Evolutionary conservation across 2,113 vertebrate genomes (phyloP).

Genomic region (Sitta europaea): DNA sequence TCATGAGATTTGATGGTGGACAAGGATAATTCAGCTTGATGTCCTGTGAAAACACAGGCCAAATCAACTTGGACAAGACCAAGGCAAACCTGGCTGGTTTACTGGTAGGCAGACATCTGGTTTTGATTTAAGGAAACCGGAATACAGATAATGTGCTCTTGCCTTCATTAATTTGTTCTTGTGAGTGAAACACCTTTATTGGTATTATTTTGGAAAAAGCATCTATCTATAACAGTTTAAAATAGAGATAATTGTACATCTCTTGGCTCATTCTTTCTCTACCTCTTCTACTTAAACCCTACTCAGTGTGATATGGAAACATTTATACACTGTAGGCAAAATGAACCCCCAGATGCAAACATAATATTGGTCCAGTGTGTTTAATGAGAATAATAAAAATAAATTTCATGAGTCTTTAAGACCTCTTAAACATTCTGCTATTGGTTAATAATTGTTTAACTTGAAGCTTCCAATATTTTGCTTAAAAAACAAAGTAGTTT

Average conservation of each 20-base stretch:
- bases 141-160: neutral
- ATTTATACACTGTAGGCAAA: neutral
- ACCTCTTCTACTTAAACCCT: neutral
- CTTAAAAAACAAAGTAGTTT: neutral
- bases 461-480: neutral
- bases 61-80: neutral
- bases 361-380: neutral
- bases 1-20: neutral
- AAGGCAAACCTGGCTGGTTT: neutral
- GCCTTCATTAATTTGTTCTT: neutral
- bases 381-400: neutral
- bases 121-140: neutral
- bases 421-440: neutral
- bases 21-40: neutral
- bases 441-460: neutral
- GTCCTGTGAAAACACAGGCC: neutral
- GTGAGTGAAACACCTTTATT: neutral
- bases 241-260: neutral
- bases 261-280: neutral
- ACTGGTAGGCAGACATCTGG: neutral
- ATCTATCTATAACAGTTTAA: neutral
- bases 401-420: neutral
- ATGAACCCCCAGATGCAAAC: neutral
- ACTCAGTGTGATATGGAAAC: neutral
- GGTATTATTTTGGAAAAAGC: neutral